Conservation (phyloP, 2,888 invertebrate genomes). For the Papilio demoleus region DNA sequence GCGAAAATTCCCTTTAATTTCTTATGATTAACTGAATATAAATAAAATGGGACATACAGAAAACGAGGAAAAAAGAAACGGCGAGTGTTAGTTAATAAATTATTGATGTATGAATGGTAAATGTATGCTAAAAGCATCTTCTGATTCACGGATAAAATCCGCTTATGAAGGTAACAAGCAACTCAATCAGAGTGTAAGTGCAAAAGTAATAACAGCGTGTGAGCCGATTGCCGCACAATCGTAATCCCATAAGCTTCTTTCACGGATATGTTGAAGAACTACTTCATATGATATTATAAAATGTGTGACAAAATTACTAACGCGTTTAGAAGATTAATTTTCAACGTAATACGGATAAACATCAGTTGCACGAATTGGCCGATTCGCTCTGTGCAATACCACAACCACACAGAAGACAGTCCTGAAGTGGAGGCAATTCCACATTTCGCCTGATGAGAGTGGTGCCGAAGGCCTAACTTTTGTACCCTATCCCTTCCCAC, state of each 20-base stretch:
- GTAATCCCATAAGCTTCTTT: conserved; percentile 27
- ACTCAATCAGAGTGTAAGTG: conserved; percentile 30
- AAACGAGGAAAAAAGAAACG: neutral
- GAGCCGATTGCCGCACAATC: conserved; percentile 14
- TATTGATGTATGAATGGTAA: neutral
- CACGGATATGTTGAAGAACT: conserved; percentile 2
- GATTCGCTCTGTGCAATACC: no score
- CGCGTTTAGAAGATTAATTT: neutral
- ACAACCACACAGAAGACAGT: no score
- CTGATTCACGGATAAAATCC: neutral
- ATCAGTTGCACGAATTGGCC: no score
- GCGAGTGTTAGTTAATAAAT: neutral
- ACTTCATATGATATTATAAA: conserved; percentile 2
- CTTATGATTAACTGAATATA: neutral
- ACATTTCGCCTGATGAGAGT: no score
- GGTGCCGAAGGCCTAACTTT: no score
- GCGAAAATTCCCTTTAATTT: no score
- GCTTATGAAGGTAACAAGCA: conserved; percentile 24
- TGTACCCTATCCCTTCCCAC: no score
- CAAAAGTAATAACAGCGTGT: conserved; percentile 23
- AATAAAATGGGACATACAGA: neutral
- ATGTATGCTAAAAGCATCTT: neutral
- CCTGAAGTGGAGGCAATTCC: no score
- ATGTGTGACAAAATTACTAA: conserved; percentile 7
- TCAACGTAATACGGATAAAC: neutral